Evolutionary conservation across 1,140 invertebrate genomes (phyloP).

Genomic region (Brachionus manjavacas): DNA sequence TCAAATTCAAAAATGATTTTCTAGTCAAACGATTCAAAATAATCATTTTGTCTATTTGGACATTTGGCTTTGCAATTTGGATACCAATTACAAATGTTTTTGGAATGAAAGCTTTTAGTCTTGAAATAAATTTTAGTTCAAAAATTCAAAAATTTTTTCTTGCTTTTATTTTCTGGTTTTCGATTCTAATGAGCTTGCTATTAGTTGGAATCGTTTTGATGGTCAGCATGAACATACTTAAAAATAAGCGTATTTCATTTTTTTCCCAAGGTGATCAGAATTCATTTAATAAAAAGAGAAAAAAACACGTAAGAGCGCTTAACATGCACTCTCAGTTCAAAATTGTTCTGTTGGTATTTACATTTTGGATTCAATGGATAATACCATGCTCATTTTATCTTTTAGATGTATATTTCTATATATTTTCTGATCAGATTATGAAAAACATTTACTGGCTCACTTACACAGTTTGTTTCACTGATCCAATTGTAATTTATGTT

Average conservation of each 20-base stretch:
- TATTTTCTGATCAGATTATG: background rate
- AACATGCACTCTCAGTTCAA: background rate
- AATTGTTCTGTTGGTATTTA: conserved; percentile 21
- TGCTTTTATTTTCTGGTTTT: background rate
- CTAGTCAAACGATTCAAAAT: background rate
- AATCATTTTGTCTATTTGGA: background rate
- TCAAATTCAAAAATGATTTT: background rate
- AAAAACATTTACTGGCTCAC: background rate
- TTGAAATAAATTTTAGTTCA: background rate
- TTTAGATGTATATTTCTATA: background rate
- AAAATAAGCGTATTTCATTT: background rate
- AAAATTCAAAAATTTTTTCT: background rate
- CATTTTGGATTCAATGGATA: background rate
- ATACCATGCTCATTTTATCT: background rate
- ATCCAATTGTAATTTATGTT: background rate
- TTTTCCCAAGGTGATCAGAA: background rate
- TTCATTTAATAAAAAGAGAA: background rate
- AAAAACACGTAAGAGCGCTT: background rate
- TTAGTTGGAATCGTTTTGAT: background rate
- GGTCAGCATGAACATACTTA: background rate
- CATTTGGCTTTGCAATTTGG: background rate
- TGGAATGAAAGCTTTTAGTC: background rate
- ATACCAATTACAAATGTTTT: background rate
- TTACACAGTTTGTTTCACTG: background rate
- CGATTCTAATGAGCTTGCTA: background rate